phyloP scores from a whole-genome alignment of 2,113 vertebrate species.

The Lipotes vexillifer region DNA sequence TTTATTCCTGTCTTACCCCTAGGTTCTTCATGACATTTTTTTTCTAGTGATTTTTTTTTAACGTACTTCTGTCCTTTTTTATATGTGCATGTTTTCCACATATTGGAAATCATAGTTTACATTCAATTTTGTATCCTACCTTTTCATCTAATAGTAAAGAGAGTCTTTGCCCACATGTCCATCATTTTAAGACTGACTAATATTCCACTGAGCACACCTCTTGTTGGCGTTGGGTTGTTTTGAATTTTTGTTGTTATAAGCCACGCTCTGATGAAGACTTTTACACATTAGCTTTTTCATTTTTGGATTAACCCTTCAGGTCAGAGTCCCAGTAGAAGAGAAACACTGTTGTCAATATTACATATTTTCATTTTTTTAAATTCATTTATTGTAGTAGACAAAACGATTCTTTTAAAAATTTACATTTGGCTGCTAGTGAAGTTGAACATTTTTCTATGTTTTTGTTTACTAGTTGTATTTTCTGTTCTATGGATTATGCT shows the following conservation, averaged over 20 bases:
- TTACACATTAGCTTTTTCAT: neutral
- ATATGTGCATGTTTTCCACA: neutral
- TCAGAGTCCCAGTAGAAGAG: neutral
- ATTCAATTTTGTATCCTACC: neutral
- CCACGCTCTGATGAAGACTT: neutral
- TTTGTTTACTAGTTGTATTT: neutral
- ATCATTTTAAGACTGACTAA: neutral
- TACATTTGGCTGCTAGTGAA: neutral
- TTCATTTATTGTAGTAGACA: neutral
- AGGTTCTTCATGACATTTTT: too few relatives aligned
- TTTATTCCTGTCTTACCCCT: too few relatives aligned
- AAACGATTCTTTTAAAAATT: neutral
- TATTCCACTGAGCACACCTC: neutral
- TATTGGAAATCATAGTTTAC: neutral
- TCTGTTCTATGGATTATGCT: neutral
- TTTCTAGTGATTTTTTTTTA: neutral
- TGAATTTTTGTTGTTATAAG: neutral
- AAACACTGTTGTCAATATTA: neutral
- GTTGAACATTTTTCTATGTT: neutral
- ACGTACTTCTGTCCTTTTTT: neutral
- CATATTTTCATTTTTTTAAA: neutral
- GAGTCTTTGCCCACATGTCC: neutral
- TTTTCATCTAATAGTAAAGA: neutral
- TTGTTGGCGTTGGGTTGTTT: neutral
- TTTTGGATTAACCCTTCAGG: neutral